Evolutionary conservation across 2,888 invertebrate species (phyloP), one percentile per base, ranked within the genome.

Genomic region (Pasiphila rectangulata): DNA sequence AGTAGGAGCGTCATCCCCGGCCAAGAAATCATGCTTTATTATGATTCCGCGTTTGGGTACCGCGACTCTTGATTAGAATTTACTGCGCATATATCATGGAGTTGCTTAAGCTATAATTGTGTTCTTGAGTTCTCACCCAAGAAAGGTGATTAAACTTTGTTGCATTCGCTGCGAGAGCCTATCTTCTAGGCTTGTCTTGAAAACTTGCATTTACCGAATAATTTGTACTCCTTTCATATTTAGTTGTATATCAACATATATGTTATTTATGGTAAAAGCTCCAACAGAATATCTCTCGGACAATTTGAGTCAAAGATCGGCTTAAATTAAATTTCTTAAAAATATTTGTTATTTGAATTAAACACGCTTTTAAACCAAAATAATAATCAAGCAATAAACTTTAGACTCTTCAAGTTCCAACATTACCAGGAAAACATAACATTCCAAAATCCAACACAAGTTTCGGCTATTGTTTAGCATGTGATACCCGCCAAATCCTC

Each of bases 11-110:
- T 75, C 77, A 79, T 83, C 84, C 84, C 85, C 79, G 79, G 77
- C 85, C 79, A 84, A 87, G 86, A 83, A 87, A 85, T 86, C 85
- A 86, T 85, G 83, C 83, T 87, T 87, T 86, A 86, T 85, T 83
- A 84, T 84, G 79, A 83, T 79, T 79, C 70, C 70, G 73, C 67
- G 72, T 79, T 81, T 78, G 77, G 74, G 59, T 67, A 74, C 73
- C 79, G 79, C 80, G 79, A 69, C 79, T 81, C 80, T 82, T 79
- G 67, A 50, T 85, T 84, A 84, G 75, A 79, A 83, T 83, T 81
- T 83, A 83, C 75, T 68, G 79, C 80, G 70, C 83, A 73, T 84
- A 80, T 83, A 82, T 86, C 83, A 81, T 69, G 37, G 52, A 57
- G 56, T 56, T 60, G 61, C 66, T 68, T 72, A 69, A 68, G 64